Evolutionary conservation across 1,140 invertebrate species (phyloP).

Genomic region (Bombus pascuorum): DNA sequence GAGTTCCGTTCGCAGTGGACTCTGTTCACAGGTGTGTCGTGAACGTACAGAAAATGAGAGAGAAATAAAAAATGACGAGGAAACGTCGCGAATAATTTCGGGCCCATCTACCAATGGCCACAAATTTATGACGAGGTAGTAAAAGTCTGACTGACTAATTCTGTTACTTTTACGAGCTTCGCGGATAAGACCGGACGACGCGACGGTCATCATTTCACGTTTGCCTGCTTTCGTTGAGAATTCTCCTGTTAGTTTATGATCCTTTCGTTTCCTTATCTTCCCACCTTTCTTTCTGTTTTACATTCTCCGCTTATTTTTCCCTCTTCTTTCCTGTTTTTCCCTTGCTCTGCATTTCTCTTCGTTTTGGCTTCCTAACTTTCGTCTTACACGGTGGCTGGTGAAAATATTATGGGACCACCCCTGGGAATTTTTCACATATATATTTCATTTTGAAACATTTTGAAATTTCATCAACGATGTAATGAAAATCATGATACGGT

Average conservation of each 20-base stretch:
- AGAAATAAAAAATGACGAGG: too few species aligned
- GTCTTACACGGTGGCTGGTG: too few species aligned
- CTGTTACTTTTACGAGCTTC: constrained; percentile 34
- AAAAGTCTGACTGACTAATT: constrained; percentile 27
- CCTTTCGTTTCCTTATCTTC: background rate
- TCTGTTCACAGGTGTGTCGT: constrained; percentile 18
- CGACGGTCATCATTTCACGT: background rate
- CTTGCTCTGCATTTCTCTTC: background rate
- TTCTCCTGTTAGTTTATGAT: background rate
- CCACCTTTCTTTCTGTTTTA: background rate
- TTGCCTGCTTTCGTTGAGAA: background rate
- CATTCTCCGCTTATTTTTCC: too few species aligned
- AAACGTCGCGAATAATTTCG: constrained; percentile 6
- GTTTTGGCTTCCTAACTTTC: background rate
- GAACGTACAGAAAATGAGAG: too few species aligned
- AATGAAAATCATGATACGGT: too few species aligned
- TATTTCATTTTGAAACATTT: too few species aligned
- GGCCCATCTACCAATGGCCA: background rate
- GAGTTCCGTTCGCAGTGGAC: background rate
- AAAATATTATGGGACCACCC: too few species aligned
- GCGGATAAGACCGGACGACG: background rate
- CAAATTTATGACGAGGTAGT: constrained; percentile 29
- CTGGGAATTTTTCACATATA: too few species aligned
- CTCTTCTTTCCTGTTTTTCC: background rate
- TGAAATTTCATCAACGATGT: too few species aligned